These are phyloP conservation scores for Chaunax sp. DNA, from an alignment of 2,797 vertebrate species.

Conservation along the genomic window DNA sequence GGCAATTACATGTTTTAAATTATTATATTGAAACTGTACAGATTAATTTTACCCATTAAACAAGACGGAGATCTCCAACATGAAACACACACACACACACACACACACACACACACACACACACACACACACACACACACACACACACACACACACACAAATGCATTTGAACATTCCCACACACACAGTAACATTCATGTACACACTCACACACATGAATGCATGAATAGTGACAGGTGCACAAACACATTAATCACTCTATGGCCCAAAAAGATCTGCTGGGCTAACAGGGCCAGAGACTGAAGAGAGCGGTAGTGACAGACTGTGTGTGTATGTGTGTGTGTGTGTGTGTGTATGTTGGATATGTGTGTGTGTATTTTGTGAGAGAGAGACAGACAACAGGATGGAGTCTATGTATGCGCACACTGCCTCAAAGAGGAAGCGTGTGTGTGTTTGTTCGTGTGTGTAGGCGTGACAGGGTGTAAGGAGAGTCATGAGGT, in stretches of 20 bases:
- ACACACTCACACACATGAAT: constrained; percentile 28
- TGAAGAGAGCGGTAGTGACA: constrained; percentile 74
- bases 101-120: constrained; percentile 8
- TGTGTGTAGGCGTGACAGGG: constrained; percentile 42
- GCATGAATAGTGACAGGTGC: constrained; percentile 67
- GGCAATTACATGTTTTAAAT: background rate
- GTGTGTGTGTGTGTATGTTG: constrained; percentile 34
- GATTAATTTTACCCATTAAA: constrained; percentile 6
- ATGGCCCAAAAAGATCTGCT: constrained; percentile 71
- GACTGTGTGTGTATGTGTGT: constrained; percentile 33
- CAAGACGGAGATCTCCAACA: background rate
- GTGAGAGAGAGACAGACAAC: constrained; percentile 1
- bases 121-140: constrained; percentile 12
- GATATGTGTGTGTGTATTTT: background rate
- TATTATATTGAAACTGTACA: background rate
- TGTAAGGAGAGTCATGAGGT: constrained; percentile 56
- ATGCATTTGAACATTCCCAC: background rate
- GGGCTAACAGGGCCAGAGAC: constrained; percentile 60
- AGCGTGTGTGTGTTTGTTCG: constrained; percentile 19
- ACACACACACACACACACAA: constrained; percentile 24
- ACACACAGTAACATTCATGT: constrained; percentile 9
- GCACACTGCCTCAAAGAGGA: background rate
- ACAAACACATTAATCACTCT: constrained; percentile 68
- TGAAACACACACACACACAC: background rate
- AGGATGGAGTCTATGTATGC: constrained; percentile 1